phyloP scores from a whole-genome alignment of 2,888 invertebrate species.

The Limenitis camilla region DNA sequence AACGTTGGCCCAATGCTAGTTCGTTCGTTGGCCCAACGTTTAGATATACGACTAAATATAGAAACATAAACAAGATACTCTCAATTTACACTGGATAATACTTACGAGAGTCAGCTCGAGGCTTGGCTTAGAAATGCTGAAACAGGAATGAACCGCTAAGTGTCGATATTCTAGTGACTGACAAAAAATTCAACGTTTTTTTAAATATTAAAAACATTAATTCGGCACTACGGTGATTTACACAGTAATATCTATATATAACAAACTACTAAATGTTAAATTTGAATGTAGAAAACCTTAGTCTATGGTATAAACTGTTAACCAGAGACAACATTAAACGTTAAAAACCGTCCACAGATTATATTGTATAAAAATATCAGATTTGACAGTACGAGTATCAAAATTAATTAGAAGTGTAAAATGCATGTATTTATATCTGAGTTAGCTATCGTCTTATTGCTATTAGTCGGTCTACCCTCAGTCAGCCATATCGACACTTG shows the following conservation, averaged over 20 bases:
- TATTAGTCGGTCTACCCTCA: constrained; percentile 1
- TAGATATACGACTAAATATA: not conserved
- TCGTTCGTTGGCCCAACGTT: not conserved
- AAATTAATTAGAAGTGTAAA: constrained; percentile 17
- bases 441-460: not conserved
- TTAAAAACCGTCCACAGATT: constrained; percentile 4
- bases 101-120: not conserved
- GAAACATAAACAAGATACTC: not conserved
- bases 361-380: constrained; percentile 20
- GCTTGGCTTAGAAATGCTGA: constrained; percentile 22
- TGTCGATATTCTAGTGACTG: constrained; percentile 17
- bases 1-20: not conserved
- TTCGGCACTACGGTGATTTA: constrained; percentile 11
- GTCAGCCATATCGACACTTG: constrained; percentile 18
- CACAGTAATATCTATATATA: not conserved
- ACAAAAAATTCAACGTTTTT: constrained; percentile 1
- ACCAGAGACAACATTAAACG: not conserved
- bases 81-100: not conserved
- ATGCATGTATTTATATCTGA: constrained; percentile 1
- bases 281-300: constrained; percentile 8
- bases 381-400: constrained; percentile 16
- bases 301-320: constrained; percentile 3
- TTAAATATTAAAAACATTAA: not conserved
- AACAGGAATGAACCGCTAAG: constrained; percentile 21
- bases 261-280: not conserved